Evolutionary conservation across 1,140 invertebrate genomes (phyloP).

Genomic region (Lethocerus indicus): DNA sequence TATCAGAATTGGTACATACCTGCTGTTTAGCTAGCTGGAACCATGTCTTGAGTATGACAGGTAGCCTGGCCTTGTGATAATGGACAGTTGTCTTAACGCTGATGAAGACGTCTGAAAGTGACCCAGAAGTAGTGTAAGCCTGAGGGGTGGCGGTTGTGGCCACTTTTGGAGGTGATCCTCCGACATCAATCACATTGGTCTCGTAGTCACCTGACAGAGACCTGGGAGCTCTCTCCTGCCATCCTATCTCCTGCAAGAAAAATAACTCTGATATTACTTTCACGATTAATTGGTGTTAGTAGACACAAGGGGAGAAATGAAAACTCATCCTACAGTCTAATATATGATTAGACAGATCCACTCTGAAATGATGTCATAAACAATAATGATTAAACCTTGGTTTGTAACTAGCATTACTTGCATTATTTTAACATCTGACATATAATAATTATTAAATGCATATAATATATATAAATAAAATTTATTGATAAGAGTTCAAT

Average conservation of each 20-base stretch:
- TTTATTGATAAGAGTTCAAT: too few relatives aligned
- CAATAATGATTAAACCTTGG: too few relatives aligned
- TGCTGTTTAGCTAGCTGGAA: conserved; percentile 77
- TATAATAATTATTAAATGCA: too few relatives aligned
- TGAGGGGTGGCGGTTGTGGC: conserved; percentile 7
- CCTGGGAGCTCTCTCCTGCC: conserved; percentile 14
- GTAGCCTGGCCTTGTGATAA: conserved; percentile 67
- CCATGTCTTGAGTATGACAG: conserved; percentile 84
- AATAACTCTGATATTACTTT: not conserved
- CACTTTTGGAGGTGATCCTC: not conserved
- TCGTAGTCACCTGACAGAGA: conserved; percentile 15
- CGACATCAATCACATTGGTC: not conserved
- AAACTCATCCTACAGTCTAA: too few relatives aligned
- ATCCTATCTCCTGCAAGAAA: conserved; percentile 12
- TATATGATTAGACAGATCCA: too few relatives aligned
- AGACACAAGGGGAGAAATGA: too few relatives aligned
- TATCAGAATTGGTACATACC: conserved; percentile 35
- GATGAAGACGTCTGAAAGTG: conserved; percentile 59
- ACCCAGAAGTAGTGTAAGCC: conserved; percentile 8
- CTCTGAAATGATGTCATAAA: too few relatives aligned
- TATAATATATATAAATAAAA: too few relatives aligned
- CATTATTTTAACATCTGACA: too few relatives aligned
- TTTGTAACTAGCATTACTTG: too few relatives aligned
- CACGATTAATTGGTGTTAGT: too few relatives aligned
- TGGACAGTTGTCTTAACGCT: conserved; percentile 85